Base-by-base conservation (phyloP, 2,888 invertebrate genomes). In the Macrosiphum euphorbiae region DNA sequence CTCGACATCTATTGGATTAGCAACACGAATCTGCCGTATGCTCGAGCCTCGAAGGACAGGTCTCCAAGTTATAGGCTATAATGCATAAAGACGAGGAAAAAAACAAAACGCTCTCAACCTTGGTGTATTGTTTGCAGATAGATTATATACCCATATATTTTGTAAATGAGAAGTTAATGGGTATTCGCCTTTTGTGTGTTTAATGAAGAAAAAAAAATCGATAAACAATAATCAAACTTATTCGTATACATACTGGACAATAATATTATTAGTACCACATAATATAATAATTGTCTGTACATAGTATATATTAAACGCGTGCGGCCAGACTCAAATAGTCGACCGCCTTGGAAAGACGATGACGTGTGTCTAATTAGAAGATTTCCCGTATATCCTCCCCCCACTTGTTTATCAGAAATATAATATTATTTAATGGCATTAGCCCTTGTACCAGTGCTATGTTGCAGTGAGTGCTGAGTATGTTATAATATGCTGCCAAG, bases 21-120 rank as follows among this genome's bases (percentile, higher is more conserved):
- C 55, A 1, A 85, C 28, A 44, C 58, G 85, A 55, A 52, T 8
- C 58, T 87, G 91, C 87, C 86, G 28, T 35, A 61, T 26, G 91
- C 50, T 90, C 47, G 91, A 58, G 61, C 86, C 50, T 90, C 47
- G 91, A 58, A 86, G 78, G 90, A 91, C 91, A 41, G 47, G 44
- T 47, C 58, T 86, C n/a, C 47, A n/a, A 86, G 86, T 86, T 86
- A 58, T 91, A 86, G 85, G 86, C 86, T 86, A 86, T n/a, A 24
- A 28, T 52, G 44, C 44, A 58, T 47, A 61, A 58, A 86, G 84
- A 92, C 91, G 52, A 87, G 86, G 91, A 92, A 92, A 91, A 91
- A 91, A 61, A 35, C 16, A 78, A 78, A 86, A 24, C 85, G 58
- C 47, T 61, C 61, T 92, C 91, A 61, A 87, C 91, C 91, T 92